phyloP scores from a whole-genome alignment of 2,888 invertebrate species.

The Nomada ruficornis region DNA sequence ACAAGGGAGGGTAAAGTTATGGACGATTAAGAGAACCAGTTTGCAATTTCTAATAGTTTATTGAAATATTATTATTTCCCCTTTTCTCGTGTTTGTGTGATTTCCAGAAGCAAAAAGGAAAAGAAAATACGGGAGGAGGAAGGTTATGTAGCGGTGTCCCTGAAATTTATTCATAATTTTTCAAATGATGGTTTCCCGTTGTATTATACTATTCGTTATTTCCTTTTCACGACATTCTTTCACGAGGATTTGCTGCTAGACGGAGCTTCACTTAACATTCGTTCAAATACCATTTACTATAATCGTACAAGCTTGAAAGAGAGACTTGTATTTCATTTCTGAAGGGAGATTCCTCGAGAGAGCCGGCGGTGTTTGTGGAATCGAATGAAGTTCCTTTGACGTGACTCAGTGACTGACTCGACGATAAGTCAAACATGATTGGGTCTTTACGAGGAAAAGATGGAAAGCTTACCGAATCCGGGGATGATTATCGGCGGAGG shows the following conservation, averaged over 20 bases:
- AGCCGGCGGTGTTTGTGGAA: background rate
- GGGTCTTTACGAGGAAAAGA: conserved; percentile 41
- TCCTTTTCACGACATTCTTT: conserved; percentile 52
- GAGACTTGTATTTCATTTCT: background rate
- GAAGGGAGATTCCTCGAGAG: conserved; percentile 6
- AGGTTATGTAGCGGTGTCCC: conserved; percentile 73
- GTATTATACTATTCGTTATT: background rate
- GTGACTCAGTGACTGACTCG: conserved; percentile 32
- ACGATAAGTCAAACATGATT: conserved; percentile 42
- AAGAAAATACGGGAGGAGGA: conserved; percentile 44
- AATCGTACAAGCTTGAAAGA: conserved; percentile 30
- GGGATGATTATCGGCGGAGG: background rate
- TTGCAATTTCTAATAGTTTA: conserved; percentile 75
- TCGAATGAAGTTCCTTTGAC: background rate
- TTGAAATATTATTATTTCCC: conserved; percentile 51
- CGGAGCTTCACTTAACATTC: conserved; percentile 57
- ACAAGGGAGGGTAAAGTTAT: conserved; percentile 68
- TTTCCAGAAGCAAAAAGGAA: background rate
- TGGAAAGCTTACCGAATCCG: conserved; percentile 4
- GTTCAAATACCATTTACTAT: conserved; percentile 64
- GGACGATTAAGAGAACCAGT: conserved; percentile 74
- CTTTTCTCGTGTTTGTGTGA: conserved; percentile 27
- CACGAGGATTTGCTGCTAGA: conserved; percentile 54
- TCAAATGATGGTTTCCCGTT: background rate
- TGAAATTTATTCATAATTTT: conserved; percentile 65